Evolutionary conservation across 2,113 vertebrate genomes (phyloP).

Genomic region (Setophaga coronata): DNA sequence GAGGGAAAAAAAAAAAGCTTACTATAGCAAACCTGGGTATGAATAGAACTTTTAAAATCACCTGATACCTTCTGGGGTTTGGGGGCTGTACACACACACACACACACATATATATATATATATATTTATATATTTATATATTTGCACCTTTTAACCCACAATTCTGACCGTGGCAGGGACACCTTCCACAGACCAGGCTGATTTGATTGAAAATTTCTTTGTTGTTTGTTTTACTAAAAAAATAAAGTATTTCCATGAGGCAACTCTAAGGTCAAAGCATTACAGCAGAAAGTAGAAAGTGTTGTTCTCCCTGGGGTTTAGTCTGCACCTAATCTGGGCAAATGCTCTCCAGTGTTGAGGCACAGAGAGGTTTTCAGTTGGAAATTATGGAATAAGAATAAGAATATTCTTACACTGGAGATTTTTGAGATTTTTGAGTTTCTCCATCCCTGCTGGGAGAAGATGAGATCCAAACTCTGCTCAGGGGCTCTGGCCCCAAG

Average conservation of each 20-base stretch:
- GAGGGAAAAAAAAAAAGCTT: neutral
- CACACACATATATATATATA: neutral
- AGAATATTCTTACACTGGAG: no score
- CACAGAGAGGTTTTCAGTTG: neutral
- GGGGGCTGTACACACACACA: accelerated
- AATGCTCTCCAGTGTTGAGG: neutral
- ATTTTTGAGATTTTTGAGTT: neutral
- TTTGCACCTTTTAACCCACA: neutral
- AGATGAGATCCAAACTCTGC: neutral
- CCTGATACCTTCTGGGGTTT: neutral
- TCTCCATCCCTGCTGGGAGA: neutral
- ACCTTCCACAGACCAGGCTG: neutral
- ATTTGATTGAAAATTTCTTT: neutral
- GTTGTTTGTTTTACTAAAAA: neutral
- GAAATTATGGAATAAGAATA: neutral
- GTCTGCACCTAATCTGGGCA: neutral
- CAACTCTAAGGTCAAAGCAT: neutral
- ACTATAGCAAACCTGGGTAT: neutral
- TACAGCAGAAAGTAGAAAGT: neutral
- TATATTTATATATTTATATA: neutral
- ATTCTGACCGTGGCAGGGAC: neutral
- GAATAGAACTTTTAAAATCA: neutral
- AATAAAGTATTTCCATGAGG: neutral
- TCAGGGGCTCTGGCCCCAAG: neutral
- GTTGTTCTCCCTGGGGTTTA: neutral